Conservation (phyloP, 64 coral and sea anemone genomes). For the Montipora sp. region DNA sequence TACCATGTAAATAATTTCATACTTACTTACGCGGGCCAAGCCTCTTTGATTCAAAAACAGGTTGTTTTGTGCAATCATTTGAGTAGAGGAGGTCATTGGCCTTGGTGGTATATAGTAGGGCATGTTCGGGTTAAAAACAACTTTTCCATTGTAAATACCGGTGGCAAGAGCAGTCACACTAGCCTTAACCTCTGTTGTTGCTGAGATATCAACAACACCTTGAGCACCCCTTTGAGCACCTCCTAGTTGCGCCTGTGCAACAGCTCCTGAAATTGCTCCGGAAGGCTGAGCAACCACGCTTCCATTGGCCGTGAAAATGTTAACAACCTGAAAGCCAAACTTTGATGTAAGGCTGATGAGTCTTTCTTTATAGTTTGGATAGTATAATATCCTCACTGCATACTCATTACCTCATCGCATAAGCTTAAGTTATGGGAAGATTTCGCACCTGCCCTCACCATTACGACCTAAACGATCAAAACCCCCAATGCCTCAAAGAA, state of each 20-base stretch:
- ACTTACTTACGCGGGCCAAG: conserved; percentile 13
- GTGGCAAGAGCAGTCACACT: background rate
- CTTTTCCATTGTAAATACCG: background rate
- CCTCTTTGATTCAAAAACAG: background rate
- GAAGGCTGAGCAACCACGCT: background rate
- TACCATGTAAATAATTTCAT: background rate
- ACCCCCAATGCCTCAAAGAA: too few relatives aligned
- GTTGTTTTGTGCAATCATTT: background rate
- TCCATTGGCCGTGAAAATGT: conserved; percentile 10
- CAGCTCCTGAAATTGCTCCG: background rate
- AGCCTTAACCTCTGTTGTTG: background rate
- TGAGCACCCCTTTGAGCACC: background rate
- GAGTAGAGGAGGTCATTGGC: background rate
- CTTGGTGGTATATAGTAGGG: background rate
- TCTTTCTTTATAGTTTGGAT: background rate
- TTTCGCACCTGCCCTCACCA: too few relatives aligned
- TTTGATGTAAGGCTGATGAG: background rate
- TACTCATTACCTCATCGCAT: too few relatives aligned
- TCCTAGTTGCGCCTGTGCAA: background rate
- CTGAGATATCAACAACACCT: background rate
- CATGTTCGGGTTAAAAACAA: background rate
- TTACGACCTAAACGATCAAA: too few relatives aligned
- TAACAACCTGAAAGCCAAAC: conserved; percentile 10
- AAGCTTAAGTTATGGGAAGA: too few relatives aligned
- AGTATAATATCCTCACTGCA: too few relatives aligned